Base-by-base conservation (phyloP, 2,113 vertebrate species). In the Loxodonta africana region DNA sequence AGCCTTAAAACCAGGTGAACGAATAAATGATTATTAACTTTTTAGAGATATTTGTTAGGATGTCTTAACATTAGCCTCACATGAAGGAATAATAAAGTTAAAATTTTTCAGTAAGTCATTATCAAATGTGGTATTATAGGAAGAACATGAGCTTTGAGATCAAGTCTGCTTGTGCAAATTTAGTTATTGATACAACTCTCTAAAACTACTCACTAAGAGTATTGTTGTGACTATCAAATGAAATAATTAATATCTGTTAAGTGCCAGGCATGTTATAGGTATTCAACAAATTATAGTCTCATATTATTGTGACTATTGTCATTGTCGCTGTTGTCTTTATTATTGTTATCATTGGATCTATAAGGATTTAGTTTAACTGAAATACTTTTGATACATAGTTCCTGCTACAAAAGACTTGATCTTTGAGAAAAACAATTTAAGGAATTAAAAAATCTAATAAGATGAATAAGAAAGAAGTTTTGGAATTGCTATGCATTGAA, bases 401-500 rank as follows among this genome's bases (percentile, higher is more conserved):
- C 4, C 33, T 30, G 23, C 33, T 88, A 80, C 15, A 97, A 69
- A 21, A 81, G 41, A 67, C 51, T n/a, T 97, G 63, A 80, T 69
- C 46, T 92, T 92, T 97, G 62, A 94, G 41, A 84, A 93, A 94
- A 87, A 87, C 41, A 62, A 88, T 77, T 77, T 78, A 57, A 90
- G 44, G 8, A 91, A 78, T 87, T 87, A 65, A 95, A 88, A 93
- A 95, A 62, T 5, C 63, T 96, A 88, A 88, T 95, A 85, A 23
- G 57, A 80, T 82, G 21, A 95, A 41, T 82, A 85, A 94, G 57
- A 94, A 94, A 90, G 46, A 89, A 88, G n/a, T 90, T 97, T 88
- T 92, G 37, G 78, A 83, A 88, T 71, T 90, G 11, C 53, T 97
- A 20, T 74, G 62, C 63, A 92, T 76, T 86, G 46, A 80, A 80